A percentile compares a stretch with the other conserved stretches of the same genome.
Conservation (phyloP, 30 jellyfish, hydroid and myxozoan genomes). For the Phacellophora camtschatica region DNA sequence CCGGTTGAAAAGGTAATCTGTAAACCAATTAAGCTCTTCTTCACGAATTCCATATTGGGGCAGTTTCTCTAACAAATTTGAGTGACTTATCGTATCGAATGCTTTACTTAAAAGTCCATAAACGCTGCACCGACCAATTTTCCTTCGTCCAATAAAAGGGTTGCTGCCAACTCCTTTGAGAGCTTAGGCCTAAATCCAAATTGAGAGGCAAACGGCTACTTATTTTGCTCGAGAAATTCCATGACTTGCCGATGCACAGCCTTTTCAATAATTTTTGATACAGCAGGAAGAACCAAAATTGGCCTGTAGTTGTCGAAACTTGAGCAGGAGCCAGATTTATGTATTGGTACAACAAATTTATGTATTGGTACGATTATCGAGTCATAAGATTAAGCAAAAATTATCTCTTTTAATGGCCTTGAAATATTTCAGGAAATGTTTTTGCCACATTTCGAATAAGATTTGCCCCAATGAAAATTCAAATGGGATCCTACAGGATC, state of each 20-base stretch:
- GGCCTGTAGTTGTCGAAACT: slow-evolving; percentile 19
- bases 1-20: background rate
- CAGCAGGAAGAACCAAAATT: slow-evolving; percentile 25
- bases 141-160: background rate
- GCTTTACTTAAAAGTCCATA: background rate
- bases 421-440: too few relatives aligned
- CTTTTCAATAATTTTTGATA: slow-evolving; percentile 15
- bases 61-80: background rate
- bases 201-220: background rate
- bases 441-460: too few relatives aligned
- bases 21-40: background rate
- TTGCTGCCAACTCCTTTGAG: background rate
- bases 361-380: too few relatives aligned
- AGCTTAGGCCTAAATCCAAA: background rate
- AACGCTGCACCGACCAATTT: background rate
- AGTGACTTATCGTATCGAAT: background rate
- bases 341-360: background rate
- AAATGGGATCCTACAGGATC: too few relatives aligned
- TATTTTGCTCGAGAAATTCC: background rate
- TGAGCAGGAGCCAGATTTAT: slow-evolving; percentile 26
- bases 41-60: background rate
- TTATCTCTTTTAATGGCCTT: too few relatives aligned
- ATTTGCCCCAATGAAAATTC: too few relatives aligned
- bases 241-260: slow-evolving; percentile 17
- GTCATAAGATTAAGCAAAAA: too few relatives aligned